These are phyloP conservation scores for Chrysolina americana DNA, from an alignment of 2,888 invertebrate genomes.

Conservation along the genomic window DNA sequence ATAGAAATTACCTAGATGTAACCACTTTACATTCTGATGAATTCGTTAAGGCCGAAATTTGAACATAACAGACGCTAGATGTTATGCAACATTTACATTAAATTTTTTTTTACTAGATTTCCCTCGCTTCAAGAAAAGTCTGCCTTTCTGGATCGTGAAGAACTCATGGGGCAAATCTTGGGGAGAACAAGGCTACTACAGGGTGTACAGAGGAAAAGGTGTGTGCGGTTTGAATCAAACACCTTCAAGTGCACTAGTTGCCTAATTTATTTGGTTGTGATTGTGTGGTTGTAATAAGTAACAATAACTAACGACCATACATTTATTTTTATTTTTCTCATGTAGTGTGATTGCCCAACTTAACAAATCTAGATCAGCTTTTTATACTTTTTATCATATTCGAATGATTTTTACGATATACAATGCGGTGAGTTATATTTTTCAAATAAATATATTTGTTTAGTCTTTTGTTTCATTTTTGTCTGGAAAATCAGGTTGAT, in stretches of 20 bases:
- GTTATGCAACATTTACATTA: too few species aligned
- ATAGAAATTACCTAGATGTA: too few species aligned
- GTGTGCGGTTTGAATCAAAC: conserved; percentile 94
- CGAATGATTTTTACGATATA: not conserved
- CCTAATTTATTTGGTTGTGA: conserved; percentile 47
- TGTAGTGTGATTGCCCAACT: not conserved
- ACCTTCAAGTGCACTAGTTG: conserved; percentile 87
- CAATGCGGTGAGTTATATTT: conserved; percentile 2
- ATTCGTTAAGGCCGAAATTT: too few species aligned
- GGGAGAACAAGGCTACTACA: conserved; percentile 97
- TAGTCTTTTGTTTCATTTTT: not conserved
- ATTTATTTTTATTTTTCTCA: not conserved
- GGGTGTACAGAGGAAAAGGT: conserved; percentile 94
- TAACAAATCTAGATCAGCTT: not conserved
- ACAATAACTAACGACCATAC: not conserved
- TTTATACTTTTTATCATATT: conserved; percentile 1
- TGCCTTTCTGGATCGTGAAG: conserved; percentile 95
- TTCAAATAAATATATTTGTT: not conserved
- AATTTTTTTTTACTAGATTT: conserved; percentile 74
- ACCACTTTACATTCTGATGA: too few species aligned
- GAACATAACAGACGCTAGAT: too few species aligned
- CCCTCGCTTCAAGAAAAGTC: conserved; percentile 83
- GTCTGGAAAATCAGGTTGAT: not conserved
- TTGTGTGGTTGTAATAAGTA: not conserved
- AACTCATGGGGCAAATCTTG: conserved; percentile 94